phyloP scores from a whole-genome alignment of 2,888 invertebrate species.

The Desoria tigrina region DNA sequence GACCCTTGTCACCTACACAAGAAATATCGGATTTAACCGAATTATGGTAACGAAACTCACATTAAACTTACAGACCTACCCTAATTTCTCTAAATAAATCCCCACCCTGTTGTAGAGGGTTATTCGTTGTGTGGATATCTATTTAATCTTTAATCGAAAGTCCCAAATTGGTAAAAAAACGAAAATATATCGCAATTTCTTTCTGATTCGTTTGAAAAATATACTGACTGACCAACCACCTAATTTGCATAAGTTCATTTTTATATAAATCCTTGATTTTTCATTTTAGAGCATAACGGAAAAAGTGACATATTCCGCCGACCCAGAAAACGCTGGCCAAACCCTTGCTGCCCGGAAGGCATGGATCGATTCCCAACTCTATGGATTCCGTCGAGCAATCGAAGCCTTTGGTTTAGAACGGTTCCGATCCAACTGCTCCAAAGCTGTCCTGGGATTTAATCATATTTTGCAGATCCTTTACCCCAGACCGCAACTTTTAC shows the following conservation, averaged over 20 bases:
- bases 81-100: too few species aligned
- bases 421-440: constrained; percentile 57
- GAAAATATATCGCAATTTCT: too few species aligned
- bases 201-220: too few species aligned
- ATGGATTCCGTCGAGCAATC: constrained; percentile 57
- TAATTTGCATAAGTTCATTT: too few species aligned
- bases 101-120: too few species aligned
- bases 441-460: constrained; percentile 56
- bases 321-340: constrained; percentile 36
- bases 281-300: constrained; percentile 37
- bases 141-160: too few species aligned
- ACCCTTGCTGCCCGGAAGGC: constrained; percentile 51
- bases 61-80: too few species aligned
- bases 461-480: constrained; percentile 17
- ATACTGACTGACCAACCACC: too few species aligned
- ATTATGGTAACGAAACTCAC: constrained; percentile 55
- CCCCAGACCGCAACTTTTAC: background rate
- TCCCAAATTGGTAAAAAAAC: too few species aligned
- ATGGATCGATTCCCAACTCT: constrained; percentile 57
- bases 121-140: too few species aligned
- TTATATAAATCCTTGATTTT: too few species aligned
- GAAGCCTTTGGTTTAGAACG: constrained; percentile 58
- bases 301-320: constrained; percentile 49
- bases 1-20: constrained; percentile 60
- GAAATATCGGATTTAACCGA: constrained; percentile 59